Evolutionary conservation across 1,140 invertebrate species (phyloP).

Genomic region (Metaphire vulgaris): DNA sequence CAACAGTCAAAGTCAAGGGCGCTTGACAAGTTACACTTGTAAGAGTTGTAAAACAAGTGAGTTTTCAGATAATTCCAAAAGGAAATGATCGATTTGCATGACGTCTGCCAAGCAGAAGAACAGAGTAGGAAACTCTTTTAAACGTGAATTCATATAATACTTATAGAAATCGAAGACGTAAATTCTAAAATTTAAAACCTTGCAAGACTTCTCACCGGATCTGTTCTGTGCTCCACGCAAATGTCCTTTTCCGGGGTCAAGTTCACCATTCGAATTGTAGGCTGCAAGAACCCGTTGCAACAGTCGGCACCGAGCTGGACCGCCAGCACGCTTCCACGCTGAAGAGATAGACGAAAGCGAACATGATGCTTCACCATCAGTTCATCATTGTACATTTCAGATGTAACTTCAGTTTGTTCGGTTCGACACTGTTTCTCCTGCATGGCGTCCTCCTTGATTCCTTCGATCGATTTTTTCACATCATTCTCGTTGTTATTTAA

Average conservation of each 20-base stretch:
- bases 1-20: too few relatives aligned
- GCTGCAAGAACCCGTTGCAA: constrained; percentile 34
- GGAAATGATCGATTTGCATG: too few relatives aligned
- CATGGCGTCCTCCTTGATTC: constrained; percentile 1
- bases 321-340: constrained; percentile 33
- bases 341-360: constrained; percentile 35
- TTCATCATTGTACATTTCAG: constrained; percentile 34
- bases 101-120: too few relatives aligned
- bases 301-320: constrained; percentile 37
- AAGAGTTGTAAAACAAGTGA: too few relatives aligned
- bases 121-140: too few relatives aligned
- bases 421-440: neutral
- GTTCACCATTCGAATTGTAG: constrained; percentile 39
- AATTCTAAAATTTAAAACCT: too few relatives aligned
- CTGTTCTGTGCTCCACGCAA: constrained; percentile 40
- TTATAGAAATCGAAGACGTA: too few relatives aligned
- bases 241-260: constrained; percentile 40
- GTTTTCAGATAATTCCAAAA: too few relatives aligned
- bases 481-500: neutral
- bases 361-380: constrained; percentile 35
- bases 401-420: constrained; percentile 34
- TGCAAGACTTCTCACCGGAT: too few relatives aligned
- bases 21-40: too few relatives aligned
- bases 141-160: too few relatives aligned
- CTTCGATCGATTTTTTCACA: neutral